phyloP scores from a whole-genome alignment of 1,140 invertebrate genomes.

The Lutraria rhynchaena region DNA sequence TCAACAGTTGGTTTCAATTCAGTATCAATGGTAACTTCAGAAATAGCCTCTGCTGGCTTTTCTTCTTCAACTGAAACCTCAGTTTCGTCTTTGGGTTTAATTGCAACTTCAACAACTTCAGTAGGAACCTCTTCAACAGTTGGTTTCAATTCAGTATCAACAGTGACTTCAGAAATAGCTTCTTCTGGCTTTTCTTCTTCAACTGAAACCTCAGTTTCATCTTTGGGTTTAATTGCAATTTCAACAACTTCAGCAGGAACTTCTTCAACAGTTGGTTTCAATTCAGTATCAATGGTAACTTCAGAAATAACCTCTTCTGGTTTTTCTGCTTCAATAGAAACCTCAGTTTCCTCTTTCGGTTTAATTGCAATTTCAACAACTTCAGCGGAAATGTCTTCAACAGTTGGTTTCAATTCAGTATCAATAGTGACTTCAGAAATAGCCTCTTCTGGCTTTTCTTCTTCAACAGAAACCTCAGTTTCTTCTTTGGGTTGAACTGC shows the following conservation, averaged over 20 bases:
- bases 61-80: conserved; percentile 28
- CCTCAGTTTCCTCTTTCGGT: conserved; percentile 36
- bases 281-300: conserved; percentile 40
- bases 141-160: conserved; percentile 28
- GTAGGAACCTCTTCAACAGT: not conserved
- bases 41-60: conserved; percentile 55
- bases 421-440: too few relatives aligned
- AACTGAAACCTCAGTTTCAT: conserved; percentile 32
- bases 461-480: too few relatives aligned
- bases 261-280: conserved; percentile 25
- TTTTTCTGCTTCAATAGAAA: conserved; percentile 46
- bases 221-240: conserved; percentile 31
- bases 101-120: conserved; percentile 17
- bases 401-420: too few relatives aligned
- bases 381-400: too few relatives aligned
- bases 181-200: conserved; percentile 5
- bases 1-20: conserved; percentile 49
- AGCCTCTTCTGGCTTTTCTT: too few relatives aligned
- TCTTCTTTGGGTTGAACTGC: too few relatives aligned
- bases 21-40: not conserved
- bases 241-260: conserved; percentile 53
- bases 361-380: conserved; percentile 38
- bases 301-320: conserved; percentile 47
- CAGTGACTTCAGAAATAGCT: conserved; percentile 17
- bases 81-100: conserved; percentile 39